Evolutionary conservation across 2,113 vertebrate species (phyloP), one percentile per base, ranked within the genome.

Genomic region (Microcebus murinus): DNA sequence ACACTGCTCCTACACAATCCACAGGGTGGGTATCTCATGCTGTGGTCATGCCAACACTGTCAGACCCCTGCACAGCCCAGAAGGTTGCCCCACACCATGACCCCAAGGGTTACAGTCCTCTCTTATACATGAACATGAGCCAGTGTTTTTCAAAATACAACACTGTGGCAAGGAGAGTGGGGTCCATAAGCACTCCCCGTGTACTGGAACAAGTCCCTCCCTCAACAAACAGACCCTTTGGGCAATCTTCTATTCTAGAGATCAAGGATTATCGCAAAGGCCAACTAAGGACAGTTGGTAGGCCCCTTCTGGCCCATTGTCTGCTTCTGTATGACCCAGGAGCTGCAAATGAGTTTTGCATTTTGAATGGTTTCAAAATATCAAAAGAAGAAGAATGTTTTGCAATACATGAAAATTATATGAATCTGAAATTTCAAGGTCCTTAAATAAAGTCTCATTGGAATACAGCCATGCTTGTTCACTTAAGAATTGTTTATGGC

Each of bases 351-450:
- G 20, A 42, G 7, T 65, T 89, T 92, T 67, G 23, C 6, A 27
- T 63, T 79, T 81, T 88, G 52, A 90, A 45, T 90, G 25, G 8
- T 73, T 29, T 68, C 68, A 61, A 94, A 74, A 36, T 59, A n/a
- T 68, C 55, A 23, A 15, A 14, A 48, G n/a, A 71, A 57, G 36
- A 91, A 57, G 45, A 91, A 15, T 65, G 50, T 57, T 52, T 67
- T 63, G 11, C n/a, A 17, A 74, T 8, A 23, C 11, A 36, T 21
- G 45, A 71, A 96, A 80, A 82, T 61, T 77, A 71, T 2, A 52
- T 83, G 48, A 92, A 90, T 77, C 74, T 74, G 36, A 82, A 67
- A 52, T 59, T 55, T 59, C 31, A 45, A 9, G 34, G 21, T 77
- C 48, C 27, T 8, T 36, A 74, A 95, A 81, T 42, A 76, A 73